A percentile compares a stretch with the other conserved stretches of the same genome.
phyloP scores from a whole-genome alignment of 1,140 invertebrate genomes.

The Eueides isabella region DNA sequence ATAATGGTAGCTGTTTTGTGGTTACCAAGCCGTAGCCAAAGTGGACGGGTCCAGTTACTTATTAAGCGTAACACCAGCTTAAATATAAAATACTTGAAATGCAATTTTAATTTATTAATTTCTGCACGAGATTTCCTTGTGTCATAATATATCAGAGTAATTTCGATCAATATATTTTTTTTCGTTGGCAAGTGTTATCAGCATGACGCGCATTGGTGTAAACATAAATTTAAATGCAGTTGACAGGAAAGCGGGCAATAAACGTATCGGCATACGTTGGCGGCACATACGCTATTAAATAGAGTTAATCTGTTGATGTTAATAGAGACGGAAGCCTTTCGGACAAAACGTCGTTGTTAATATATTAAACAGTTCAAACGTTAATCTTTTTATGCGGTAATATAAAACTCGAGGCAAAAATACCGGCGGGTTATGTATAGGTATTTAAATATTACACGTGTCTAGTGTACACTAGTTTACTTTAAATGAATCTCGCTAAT shows the following conservation, averaged over 20 bases:
- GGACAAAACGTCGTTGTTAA: background rate
- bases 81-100: slow-evolving; percentile 35
- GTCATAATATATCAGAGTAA: slow-evolving; percentile 31
- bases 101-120: slow-evolving; percentile 39
- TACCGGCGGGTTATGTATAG: background rate
- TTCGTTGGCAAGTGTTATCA: slow-evolving; percentile 20
- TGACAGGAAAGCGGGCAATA: slow-evolving; percentile 22
- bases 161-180: slow-evolving; percentile 18
- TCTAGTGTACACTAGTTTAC: background rate
- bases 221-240: slow-evolving; percentile 21
- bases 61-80: slow-evolving; percentile 29
- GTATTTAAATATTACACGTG: background rate
- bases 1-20: slow-evolving; percentile 13
- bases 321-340: slow-evolving; percentile 4
- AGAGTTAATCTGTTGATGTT: background rate
- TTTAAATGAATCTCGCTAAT: too few relatives aligned
- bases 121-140: slow-evolving; percentile 31
- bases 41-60: slow-evolving; percentile 29
- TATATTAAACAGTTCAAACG: background rate
- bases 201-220: slow-evolving; percentile 15
- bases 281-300: slow-evolving; percentile 8
- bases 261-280: too few relatives aligned
- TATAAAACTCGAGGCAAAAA: background rate
- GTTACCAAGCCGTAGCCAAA: slow-evolving; percentile 16
- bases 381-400: background rate